Conservation (phyloP, 92 coral and sea anemone species). For the Epizoanthus scotinus region DNA sequence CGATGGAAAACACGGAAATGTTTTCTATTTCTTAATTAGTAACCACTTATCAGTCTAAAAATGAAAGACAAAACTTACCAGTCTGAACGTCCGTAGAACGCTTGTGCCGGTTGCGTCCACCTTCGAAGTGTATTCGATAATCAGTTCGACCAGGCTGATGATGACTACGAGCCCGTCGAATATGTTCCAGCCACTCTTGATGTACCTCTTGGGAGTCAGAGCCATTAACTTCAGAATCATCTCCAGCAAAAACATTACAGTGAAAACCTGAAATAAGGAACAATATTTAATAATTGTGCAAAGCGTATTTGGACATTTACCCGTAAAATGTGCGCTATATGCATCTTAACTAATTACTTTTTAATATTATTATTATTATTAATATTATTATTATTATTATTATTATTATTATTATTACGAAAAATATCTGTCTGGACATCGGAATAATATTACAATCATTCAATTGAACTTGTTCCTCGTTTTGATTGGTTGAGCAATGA, state of each 20-base stretch:
- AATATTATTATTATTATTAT: too few relatives aligned
- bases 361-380: too few relatives aligned
- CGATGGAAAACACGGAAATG: too few relatives aligned
- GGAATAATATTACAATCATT: too few relatives aligned
- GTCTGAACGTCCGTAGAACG: constrained; percentile 82
- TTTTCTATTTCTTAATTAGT: too few relatives aligned
- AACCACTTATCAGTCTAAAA: constrained; percentile 78
- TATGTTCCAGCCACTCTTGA: constrained; percentile 78
- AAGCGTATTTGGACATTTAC: constrained; percentile 8
- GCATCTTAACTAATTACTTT: too few relatives aligned
- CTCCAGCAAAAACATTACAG: constrained; percentile 80
- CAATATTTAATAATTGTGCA: background rate
- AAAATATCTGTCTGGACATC: background rate
- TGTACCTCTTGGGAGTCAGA: constrained; percentile 61
- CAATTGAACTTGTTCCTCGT: too few relatives aligned
- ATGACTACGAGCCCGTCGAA: constrained; percentile 86
- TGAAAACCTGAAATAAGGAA: constrained; percentile 61
- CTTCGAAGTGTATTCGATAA: constrained; percentile 53
- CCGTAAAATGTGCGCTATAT: too few relatives aligned
- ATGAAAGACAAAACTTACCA: too few relatives aligned
- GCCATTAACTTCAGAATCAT: constrained; percentile 90
- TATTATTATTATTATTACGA: too few relatives aligned
- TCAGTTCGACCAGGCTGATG: constrained; percentile 81
- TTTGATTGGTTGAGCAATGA: too few relatives aligned
- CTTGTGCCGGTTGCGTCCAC: constrained; percentile 77